Evolutionary conservation across 2,113 vertebrate genomes (phyloP).

Genomic region (Silurus asotus): DNA sequence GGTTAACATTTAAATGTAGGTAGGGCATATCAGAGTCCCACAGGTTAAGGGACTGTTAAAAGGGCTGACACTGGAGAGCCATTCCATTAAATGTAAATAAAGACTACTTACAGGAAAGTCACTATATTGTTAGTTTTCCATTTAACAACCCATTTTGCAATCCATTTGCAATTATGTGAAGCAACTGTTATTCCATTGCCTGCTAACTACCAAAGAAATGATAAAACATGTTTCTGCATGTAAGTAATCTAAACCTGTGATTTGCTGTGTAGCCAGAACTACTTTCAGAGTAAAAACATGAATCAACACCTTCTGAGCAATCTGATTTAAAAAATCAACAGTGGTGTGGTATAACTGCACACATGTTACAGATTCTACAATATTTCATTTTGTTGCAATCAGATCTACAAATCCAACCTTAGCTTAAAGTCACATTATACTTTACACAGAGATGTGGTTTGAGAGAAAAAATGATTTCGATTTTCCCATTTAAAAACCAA

Average conservation of each 20-base stretch:
- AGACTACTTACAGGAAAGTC: not conserved
- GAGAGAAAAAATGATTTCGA: not conserved
- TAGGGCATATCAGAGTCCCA: too few relatives aligned
- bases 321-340: not conserved
- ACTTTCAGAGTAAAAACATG: not conserved
- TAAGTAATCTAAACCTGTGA: not conserved
- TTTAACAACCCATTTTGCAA: not conserved
- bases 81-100: not conserved
- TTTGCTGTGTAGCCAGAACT: not conserved
- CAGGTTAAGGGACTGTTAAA: too few relatives aligned
- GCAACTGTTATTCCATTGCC: not conserved
- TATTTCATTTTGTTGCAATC: not conserved
- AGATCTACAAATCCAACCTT: conserved; percentile 6
- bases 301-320: not conserved
- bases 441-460: conserved; percentile 4
- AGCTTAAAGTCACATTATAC: not conserved
- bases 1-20: too few relatives aligned
- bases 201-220: not conserved
- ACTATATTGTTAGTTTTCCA: not conserved
- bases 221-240: not conserved
- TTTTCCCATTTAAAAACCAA: not conserved
- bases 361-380: not conserved
- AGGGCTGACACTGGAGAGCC: not conserved
- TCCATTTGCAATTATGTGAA: not conserved
- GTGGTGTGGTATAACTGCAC: not conserved